Conservation (phyloP, 1,140 invertebrate species). For the Delia radicum region DNA sequence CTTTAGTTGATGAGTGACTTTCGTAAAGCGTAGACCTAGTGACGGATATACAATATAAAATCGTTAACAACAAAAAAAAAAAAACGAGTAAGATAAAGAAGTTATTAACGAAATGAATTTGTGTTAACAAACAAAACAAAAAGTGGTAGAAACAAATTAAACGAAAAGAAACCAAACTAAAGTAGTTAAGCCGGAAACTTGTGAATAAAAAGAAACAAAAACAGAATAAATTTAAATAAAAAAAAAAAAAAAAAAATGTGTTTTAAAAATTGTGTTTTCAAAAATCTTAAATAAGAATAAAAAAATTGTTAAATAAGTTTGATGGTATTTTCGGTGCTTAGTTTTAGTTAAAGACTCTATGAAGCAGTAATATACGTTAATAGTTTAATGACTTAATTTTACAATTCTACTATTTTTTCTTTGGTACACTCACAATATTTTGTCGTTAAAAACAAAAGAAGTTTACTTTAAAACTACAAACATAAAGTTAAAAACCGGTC, state of each 20-base stretch:
- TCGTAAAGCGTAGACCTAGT: conserved; percentile 1
- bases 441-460: no score
- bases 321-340: not conserved
- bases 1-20: conserved; percentile 20
- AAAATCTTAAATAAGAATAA: not conserved
- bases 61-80: not conserved
- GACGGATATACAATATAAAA: no score
- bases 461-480: no score
- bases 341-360: not conserved
- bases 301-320: not conserved
- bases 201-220: not conserved
- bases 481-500: no score
- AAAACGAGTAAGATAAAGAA: not conserved
- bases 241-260: no score
- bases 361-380: not conserved
- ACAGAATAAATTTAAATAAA: not conserved
- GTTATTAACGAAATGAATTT: not conserved
- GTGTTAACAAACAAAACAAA: not conserved
- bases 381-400: conserved; percentile 23
- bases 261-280: no score
- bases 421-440: no score
- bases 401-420: not conserved
- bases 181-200: conserved; percentile 20
- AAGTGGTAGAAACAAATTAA: not conserved
- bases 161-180: not conserved